These are phyloP conservation scores for Thysanoteuthis rhombus DNA, from an alignment of 2,888 invertebrate genomes.

Conservation along the genomic window DNA sequence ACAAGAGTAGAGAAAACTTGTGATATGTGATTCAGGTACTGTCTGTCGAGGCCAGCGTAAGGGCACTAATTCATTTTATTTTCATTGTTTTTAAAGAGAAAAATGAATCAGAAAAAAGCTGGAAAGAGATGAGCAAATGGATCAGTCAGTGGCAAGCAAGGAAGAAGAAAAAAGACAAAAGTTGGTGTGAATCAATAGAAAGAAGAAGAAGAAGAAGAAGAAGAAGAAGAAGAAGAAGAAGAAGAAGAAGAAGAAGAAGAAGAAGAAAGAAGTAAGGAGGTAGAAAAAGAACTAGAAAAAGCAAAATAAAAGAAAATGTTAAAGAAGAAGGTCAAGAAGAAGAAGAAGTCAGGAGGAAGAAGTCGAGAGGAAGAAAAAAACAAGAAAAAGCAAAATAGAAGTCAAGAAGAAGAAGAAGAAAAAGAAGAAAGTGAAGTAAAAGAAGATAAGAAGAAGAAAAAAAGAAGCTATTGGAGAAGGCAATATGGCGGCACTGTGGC, in stretches of 20 bases:
- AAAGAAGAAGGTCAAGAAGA: not conserved
- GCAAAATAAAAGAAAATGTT: not conserved
- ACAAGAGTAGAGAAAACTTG: no score
- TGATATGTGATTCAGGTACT: no score
- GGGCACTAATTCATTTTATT: no score
- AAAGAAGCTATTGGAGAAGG: not conserved
- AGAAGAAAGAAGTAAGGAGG: not conserved
- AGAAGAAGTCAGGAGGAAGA: not conserved
- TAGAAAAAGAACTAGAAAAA: not conserved
- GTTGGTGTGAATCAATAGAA: not conserved
- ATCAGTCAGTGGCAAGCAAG: not conserved
- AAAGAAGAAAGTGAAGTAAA: not conserved
- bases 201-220: not conserved
- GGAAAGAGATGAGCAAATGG: not conserved
- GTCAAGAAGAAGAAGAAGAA: not conserved
- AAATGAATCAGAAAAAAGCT: not conserved
- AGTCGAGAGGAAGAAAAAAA: not conserved
- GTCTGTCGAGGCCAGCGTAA: no score
- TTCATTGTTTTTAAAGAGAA: not conserved
- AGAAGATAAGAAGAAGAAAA: not conserved
- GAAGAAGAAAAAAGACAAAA: not conserved
- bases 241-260: not conserved
- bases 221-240: not conserved
- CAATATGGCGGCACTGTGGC: not conserved
- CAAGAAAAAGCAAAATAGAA: not conserved